Evolutionary conservation across 2,888 invertebrate genomes (phyloP), one percentile per base, ranked within the genome.

Genomic region (Frankliniella fusca): DNA sequence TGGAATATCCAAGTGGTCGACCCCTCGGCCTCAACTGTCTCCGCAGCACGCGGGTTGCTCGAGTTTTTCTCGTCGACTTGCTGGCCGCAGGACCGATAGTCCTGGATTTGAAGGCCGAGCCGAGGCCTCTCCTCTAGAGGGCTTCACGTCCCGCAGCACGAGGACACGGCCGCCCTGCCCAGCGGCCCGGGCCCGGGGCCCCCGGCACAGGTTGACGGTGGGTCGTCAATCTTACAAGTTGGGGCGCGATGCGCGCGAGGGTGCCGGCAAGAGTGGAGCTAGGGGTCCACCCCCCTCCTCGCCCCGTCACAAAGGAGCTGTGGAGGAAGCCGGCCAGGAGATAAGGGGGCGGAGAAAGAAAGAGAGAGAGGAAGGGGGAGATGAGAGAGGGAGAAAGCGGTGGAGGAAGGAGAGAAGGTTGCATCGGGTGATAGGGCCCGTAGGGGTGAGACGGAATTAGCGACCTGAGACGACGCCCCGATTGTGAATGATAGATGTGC

Each of bases 221-320:
- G 65, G n/a, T 65, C 65, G 65, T 65, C 65, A 65, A 65, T 65
- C 65, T 65, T 65, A n/a, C 65, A 65, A 65, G 65, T 65, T 65
- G n/a, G 65, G 65, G n/a, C 3, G 65, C n/a, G 50, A 9, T 12
- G 54, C 54, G 54, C 20, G 54, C 54, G 54, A 20, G 54, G 54
- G 3, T 3, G 20, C 15, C 15, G 50, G 9, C 50, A 15, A 15
- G 50, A 15, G 50, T 50, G 50, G 50, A 15, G 50, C 10, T 50
- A 15, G 50, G 50, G 50, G 50, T 50, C 10, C 15, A 50, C 9
- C 50, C 10, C n/a, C n/a, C n/a, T n/a, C n/a, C n/a, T n/a, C n/a
- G n/a, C n/a, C n/a, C n/a, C n/a, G n/a, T n/a, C n/a, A n/a, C n/a
- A n/a, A n/a, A n/a, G n/a, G n/a, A n/a, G n/a, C n/a, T n/a, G n/a